Evolutionary conservation across 2,888 invertebrate genomes (phyloP).

Genomic region (Heliconius sara): DNA sequence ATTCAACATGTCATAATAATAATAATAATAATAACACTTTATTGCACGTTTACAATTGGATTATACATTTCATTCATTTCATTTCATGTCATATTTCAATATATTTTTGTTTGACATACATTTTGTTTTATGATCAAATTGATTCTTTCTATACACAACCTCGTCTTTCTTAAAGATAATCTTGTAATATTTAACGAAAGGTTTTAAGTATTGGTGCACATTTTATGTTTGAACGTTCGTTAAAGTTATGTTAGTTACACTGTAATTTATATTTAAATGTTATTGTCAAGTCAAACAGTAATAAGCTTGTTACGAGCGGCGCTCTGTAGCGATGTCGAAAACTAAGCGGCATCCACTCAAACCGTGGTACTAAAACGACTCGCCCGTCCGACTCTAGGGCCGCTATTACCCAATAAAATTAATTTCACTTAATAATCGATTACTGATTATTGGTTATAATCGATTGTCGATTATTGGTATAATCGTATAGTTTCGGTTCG

Average conservation of each 20-base stretch:
- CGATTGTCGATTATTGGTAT: constrained; percentile 57
- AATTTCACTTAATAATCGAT: constrained; percentile 77
- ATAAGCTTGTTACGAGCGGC: constrained; percentile 28
- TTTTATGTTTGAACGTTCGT: not conserved
- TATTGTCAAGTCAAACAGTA: constrained; percentile 12
- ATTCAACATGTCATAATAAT: constrained; percentile 28
- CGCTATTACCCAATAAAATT: constrained; percentile 80
- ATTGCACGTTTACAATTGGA: too few relatives aligned
- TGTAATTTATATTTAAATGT: constrained; percentile 17
- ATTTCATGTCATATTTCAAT: not conserved
- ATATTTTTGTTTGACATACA: not conserved
- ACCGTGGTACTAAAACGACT: constrained; percentile 50
- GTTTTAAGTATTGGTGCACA: not conserved
- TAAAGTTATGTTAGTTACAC: not conserved
- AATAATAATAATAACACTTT: too few relatives aligned
- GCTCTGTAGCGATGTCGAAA: constrained; percentile 20
- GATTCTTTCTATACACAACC: not conserved
- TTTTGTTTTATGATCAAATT: not conserved
- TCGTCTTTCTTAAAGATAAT: not conserved
- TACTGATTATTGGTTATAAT: constrained; percentile 61
- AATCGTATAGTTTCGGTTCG: constrained; percentile 76
- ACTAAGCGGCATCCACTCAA: constrained; percentile 1
- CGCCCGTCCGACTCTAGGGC: constrained; percentile 74
- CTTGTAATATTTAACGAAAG: not conserved
- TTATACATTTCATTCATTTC: too few relatives aligned